Evolutionary conservation across 2,888 invertebrate species (phyloP).

Genomic region (Dicranocentrus wangi): DNA sequence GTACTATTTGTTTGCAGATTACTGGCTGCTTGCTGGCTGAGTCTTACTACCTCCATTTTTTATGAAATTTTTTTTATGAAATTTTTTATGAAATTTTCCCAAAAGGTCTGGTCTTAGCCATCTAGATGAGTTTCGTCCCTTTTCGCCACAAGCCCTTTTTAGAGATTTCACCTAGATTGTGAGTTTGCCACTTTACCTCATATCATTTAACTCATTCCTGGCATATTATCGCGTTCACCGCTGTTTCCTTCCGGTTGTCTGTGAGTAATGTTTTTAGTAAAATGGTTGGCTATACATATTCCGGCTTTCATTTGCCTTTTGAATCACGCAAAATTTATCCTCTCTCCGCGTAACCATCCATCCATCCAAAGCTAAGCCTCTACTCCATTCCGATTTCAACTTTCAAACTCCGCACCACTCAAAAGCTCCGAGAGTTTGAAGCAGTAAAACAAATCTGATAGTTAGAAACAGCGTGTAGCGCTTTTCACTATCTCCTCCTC

Average conservation of each 20-base stretch:
- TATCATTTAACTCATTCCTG: background rate
- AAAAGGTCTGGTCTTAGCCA: background rate
- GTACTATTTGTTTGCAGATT: slow-evolving; percentile 45
- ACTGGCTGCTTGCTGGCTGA: slow-evolving; percentile 24
- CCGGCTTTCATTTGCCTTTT: background rate
- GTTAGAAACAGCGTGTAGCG: background rate
- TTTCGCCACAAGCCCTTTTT: slow-evolving; percentile 7
- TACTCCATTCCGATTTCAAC: slow-evolving; percentile 4
- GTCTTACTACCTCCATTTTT: too few relatives aligned
- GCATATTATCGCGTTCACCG: background rate
- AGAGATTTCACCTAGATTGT: slow-evolving; percentile 32
- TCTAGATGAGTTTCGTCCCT: slow-evolving; percentile 7
- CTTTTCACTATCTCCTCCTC: background rate
- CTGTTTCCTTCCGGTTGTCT: background rate
- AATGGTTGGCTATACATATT: too few relatives aligned
- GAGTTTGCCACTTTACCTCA: slow-evolving; percentile 1
- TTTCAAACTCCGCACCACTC: slow-evolving; percentile 15
- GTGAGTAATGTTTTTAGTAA: background rate
- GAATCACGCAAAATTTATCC: slow-evolving; percentile 5
- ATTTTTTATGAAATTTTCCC: background rate
- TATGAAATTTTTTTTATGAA: too few relatives aligned
- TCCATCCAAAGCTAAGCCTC: slow-evolving; percentile 8
- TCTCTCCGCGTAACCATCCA: slow-evolving; percentile 3
- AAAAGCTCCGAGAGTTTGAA: background rate
- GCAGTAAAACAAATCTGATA: slow-evolving; percentile 19